Base-by-base conservation (phyloP, 1,140 invertebrate species). In the Drosophila insularis region DNA sequence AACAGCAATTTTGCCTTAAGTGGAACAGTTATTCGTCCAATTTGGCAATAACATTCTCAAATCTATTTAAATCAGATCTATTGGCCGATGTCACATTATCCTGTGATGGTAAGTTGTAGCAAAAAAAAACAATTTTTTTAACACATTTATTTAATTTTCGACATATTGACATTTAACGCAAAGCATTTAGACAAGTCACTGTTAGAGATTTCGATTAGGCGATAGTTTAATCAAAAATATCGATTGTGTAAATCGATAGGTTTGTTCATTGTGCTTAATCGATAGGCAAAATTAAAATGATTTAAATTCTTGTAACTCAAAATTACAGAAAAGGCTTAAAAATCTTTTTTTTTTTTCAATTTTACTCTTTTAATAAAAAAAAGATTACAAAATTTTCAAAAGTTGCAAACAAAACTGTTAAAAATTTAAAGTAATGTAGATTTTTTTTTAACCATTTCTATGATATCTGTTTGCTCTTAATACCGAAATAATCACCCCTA, bases 1-100 rank as follows among this genome's bases (percentile, higher is more conserved):
- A 96, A 94, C 96, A 97, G 93, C 96, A 97, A 93, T 97, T 97
- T 93, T 97, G 96, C 94, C 94, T 97, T 81, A 97, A 97, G 94
- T 97, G 96, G 96, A 97, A 97, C 94, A 97, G 96, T 94, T 97
- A 97, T 93, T 96, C 96, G 91, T 96, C 95, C 87, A 97, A 97
- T 93, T 93, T 97, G 92, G 96, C 96, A 74, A 96, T 96, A 81
- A 96, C 96, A 80, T 97, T 97, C 93, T 96, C 96, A 85, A 97
- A 96, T 93, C 94, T 97, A 87, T 97, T 96, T 94, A 97, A 97
- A 94, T 97, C 96, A 90, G 97, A 97, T 93, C 96, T 95, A 92
- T 94, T 97, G 80, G 96, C 96, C 80, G 97, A 97, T 94, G 96
- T 97, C 91, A 97, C 96, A 86, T 93, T 97, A 75, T 97, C 96